Percentiles rank a stretch among this genome's conserved stretches.
These are phyloP conservation scores for Latrodectus hesperus DNA, from an alignment of 2,888 invertebrate genomes.

Conservation along the genomic window DNA sequence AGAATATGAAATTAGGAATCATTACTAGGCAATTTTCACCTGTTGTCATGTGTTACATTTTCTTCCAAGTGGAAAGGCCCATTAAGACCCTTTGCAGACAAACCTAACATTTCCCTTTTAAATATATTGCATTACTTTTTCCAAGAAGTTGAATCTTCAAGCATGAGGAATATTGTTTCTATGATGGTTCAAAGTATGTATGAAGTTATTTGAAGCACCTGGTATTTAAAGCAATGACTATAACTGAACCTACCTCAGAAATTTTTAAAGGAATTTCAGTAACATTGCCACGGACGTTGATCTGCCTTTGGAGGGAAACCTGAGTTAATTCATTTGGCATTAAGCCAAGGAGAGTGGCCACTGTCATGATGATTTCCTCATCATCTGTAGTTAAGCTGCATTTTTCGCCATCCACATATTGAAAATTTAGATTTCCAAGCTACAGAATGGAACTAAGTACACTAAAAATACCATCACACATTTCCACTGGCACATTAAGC, in stretches of 20 bases:
- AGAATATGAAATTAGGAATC: too few species aligned
- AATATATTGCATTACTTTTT: too few species aligned
- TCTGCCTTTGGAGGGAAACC: constrained; percentile 85
- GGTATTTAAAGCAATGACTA: too few species aligned
- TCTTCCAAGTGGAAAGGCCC: too few species aligned
- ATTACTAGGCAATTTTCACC: too few species aligned
- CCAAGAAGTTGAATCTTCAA: too few species aligned
- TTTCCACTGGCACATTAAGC: constrained; percentile 81
- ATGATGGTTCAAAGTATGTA: too few species aligned
- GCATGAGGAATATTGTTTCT: too few species aligned
- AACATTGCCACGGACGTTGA: constrained; percentile 93
- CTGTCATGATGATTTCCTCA: constrained; percentile 83
- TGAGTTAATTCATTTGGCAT: constrained; percentile 84
- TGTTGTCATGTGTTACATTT: too few species aligned
- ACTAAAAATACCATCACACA: constrained; percentile 91
- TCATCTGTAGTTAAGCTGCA: constrained; percentile 85
- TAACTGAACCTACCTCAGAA: constrained; percentile 81
- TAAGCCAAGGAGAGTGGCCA: constrained; percentile 84
- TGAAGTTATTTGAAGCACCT: too few species aligned
- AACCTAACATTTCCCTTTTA: too few species aligned
- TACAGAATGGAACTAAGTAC: constrained; percentile 91
- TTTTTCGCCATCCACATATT: constrained; percentile 90
- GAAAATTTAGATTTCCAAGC: constrained; percentile 90
- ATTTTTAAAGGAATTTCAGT: constrained; percentile 92
- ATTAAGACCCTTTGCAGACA: too few species aligned